Evolutionary conservation across 2,797 vertebrate species (phyloP).

Genomic region (Acanthurus lineatus): DNA sequence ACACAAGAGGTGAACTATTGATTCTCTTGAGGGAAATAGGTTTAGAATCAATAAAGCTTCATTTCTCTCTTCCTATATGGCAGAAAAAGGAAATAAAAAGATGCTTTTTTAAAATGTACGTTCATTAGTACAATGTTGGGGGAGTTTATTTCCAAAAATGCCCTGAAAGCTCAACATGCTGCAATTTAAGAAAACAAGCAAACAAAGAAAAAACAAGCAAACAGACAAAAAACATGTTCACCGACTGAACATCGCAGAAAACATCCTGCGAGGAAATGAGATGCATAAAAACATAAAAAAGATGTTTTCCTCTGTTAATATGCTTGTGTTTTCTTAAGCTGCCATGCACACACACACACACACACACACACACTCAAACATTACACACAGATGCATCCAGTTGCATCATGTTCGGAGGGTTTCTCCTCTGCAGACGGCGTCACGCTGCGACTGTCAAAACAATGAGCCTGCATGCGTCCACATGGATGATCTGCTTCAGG

Average conservation of each 20-base stretch:
- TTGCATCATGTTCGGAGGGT: conserved; percentile 42
- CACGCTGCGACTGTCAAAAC: conserved; percentile 82
- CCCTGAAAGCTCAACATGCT: too few species aligned
- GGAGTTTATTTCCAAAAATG: too few species aligned
- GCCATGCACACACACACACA: neutral
- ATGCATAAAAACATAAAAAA: neutral
- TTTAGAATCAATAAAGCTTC: conserved; percentile 45
- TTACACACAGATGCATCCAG: conserved; percentile 7
- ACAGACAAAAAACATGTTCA: too few species aligned
- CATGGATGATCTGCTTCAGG: conserved; percentile 74
- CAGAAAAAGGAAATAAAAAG: too few species aligned
- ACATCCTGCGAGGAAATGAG: too few species aligned
- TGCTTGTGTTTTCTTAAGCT: too few species aligned
- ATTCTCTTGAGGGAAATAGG: conserved; percentile 19
- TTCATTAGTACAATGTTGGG: too few species aligned
- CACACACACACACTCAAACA: neutral
- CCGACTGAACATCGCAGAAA: too few species aligned
- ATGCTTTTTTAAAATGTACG: too few species aligned
- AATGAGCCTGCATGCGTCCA: conserved; percentile 75
- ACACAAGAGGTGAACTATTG: conserved; percentile 18
- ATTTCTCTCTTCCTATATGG: neutral
- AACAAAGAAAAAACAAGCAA: too few species aligned
- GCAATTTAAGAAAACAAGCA: too few species aligned
- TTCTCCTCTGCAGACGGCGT: conserved; percentile 70
- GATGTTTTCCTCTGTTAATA: neutral